Evolutionary conservation across 2,113 vertebrate genomes (phyloP), one percentile per base, ranked within the genome.

Genomic region (Ictalurus furcatus): DNA sequence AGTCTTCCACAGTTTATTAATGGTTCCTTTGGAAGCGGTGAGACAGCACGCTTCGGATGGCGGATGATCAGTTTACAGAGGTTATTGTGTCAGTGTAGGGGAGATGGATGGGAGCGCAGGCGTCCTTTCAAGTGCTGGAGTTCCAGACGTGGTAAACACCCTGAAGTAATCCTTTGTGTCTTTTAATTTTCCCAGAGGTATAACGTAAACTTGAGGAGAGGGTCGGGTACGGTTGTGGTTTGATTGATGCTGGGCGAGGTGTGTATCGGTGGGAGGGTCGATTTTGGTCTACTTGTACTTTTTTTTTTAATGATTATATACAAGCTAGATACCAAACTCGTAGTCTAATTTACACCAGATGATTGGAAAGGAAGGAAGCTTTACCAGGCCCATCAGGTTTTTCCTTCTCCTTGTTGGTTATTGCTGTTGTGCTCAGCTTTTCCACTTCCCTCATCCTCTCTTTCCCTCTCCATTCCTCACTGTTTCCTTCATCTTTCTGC

Each of bases 71-170:
- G 30, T 69, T 30, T 58, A 67, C 63, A 69, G 67, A 69, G 16
- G 56, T 89, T 83, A 65, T 85, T 48, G 21, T 30, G 67, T 82
- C 63, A 69, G 23, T 69, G 30, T 74, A 11, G 23, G 9, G 59
- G 56, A 59, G 34, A 73, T 73, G 71, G 71, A 19, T 48, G 73
- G 8, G 37, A 12, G 25, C 4, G 25, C 23, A 48, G 40, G 21
- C 21, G 25, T 25, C 37, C 30, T 7, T 73, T 21, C 2, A 73
- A 73, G 2, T 21, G 6, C 19, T 40, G 69, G 37, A 19, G 59
- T 30, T 34, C 59, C 48, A 40, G 23, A 44, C 52, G 21, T 84
- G 16, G 84, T 67, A 89, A 56, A 83, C 85, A 48, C 56, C 48
- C 30, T 74, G 78, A 67, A 34, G 56, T 78, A 63, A 6, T 44